Conservation (phyloP, 2,113 vertebrate genomes). For the Aegotheles bennettii region DNA sequence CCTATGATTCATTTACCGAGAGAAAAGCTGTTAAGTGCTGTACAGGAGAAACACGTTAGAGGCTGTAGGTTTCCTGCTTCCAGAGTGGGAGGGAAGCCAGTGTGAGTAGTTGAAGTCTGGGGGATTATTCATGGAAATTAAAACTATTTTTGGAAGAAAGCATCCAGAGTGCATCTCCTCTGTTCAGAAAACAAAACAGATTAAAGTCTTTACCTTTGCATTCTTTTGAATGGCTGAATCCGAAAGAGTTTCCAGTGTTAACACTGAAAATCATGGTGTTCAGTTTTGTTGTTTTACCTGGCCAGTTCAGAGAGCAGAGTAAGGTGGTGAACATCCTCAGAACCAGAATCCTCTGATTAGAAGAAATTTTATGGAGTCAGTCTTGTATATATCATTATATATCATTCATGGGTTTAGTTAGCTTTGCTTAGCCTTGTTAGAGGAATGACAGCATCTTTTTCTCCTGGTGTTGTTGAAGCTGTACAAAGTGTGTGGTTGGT, state of each 20-base stretch:
- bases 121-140: not conserved
- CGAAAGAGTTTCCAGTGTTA: not conserved
- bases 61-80: not conserved
- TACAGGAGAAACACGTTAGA: not conserved
- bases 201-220: not conserved
- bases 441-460: not conserved
- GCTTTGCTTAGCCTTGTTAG: not conserved
- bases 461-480: not conserved
- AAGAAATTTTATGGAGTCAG: not conserved
- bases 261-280: not conserved
- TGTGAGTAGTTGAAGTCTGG: not conserved
- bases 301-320: not conserved
- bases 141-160: not conserved
- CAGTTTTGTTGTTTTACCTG: not conserved
- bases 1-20: conserved; percentile 33
- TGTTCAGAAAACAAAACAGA: not conserved
- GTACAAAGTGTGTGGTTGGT: not conserved
- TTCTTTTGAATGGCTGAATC: not conserved
- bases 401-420: not conserved
- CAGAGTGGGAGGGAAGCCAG: not conserved
- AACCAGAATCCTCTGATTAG: not conserved
- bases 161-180: not conserved
- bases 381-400: no score
- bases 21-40: conserved; percentile 36
- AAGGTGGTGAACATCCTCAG: not conserved